These are phyloP conservation scores for Drosophila bocqueti DNA, from an alignment of 1,140 invertebrate species.

Conservation along the genomic window DNA sequence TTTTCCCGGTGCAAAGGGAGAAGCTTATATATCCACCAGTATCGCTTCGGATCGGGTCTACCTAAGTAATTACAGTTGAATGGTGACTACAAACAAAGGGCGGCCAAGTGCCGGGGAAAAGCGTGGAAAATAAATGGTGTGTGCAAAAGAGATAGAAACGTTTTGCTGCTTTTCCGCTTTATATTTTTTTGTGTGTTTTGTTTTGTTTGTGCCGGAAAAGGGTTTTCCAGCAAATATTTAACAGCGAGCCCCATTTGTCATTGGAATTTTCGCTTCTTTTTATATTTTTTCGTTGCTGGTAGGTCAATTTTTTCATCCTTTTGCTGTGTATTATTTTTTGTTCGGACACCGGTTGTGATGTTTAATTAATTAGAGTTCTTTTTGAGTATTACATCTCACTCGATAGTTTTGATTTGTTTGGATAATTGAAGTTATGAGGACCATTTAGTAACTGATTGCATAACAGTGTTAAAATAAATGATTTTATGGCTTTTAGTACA, in stretches of 20 bases:
- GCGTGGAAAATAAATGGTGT: conserved; percentile 47
- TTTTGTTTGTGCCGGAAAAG: conserved; percentile 43
- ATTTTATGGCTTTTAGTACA: neutral
- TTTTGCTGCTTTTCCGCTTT: conserved; percentile 55
- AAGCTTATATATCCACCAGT: conserved; percentile 65
- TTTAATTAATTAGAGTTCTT: conserved; percentile 74
- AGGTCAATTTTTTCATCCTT: conserved; percentile 10
- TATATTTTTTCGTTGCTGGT: conserved; percentile 3
- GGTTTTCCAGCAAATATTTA: conserved; percentile 61
- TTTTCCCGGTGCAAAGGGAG: conserved; percentile 54
- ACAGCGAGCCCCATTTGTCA: conserved; percentile 56
- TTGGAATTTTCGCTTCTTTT: conserved; percentile 39
- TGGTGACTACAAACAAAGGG: conserved; percentile 67
- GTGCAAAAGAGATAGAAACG: conserved; percentile 55
- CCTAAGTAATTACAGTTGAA: conserved; percentile 82
- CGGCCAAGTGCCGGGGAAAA: neutral
- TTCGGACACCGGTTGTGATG: conserved; percentile 56
- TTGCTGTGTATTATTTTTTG: conserved; percentile 24
- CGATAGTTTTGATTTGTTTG: conserved; percentile 14
- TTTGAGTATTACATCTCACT: conserved; percentile 62
- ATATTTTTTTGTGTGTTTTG: conserved; percentile 12
- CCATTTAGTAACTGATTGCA: conserved; percentile 2
- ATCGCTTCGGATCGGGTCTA: conserved; percentile 56
- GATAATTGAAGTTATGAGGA: conserved; percentile 10
- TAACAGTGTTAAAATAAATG: neutral